Percentiles rank a stretch among this genome's conserved stretches.
Evolutionary conservation across 2,797 vertebrate species (phyloP).

Genomic region (Buphagus erythrorhynchus): DNA sequence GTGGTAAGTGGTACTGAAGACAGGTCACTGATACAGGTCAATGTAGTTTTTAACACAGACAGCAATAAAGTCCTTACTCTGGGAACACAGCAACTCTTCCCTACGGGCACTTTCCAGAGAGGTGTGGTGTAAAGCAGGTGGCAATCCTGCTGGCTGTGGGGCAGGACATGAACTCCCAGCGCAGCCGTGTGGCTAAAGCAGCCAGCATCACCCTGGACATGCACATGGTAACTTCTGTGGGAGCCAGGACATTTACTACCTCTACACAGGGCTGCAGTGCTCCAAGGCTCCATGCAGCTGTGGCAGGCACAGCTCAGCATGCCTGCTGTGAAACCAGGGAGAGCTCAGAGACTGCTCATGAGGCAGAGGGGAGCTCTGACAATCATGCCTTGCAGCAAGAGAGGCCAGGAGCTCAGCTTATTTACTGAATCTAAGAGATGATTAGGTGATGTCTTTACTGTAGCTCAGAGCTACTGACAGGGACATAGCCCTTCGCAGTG

Average conservation of each 20-base stretch:
- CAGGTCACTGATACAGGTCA: neutral
- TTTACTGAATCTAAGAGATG: neutral
- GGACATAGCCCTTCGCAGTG: neutral
- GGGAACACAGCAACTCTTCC: neutral
- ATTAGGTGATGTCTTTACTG: neutral
- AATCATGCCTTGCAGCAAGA: neutral
- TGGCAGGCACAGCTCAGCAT: neutral
- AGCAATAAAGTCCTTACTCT: neutral
- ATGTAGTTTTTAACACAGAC: neutral
- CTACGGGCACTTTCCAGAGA: neutral
- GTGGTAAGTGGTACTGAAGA: neutral
- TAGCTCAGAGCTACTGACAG: neutral
- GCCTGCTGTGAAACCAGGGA: neutral
- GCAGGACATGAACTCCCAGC: neutral
- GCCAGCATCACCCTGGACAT: neutral
- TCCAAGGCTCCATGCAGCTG: neutral
- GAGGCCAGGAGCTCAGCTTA: neutral
- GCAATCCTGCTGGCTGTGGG: neutral
- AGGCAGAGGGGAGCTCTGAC: neutral
- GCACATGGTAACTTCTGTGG: rapidly evolving
- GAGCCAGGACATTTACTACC: neutral
- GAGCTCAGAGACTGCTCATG: neutral
- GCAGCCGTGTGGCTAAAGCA: neutral
- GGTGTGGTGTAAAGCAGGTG: neutral
- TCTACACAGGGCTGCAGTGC: neutral